A percentile compares a stretch with the other conserved stretches of the same genome.
Evolutionary conservation across 64 coral and sea anemone species (phyloP).

Genomic region (Pocillopora verrucosa): DNA sequence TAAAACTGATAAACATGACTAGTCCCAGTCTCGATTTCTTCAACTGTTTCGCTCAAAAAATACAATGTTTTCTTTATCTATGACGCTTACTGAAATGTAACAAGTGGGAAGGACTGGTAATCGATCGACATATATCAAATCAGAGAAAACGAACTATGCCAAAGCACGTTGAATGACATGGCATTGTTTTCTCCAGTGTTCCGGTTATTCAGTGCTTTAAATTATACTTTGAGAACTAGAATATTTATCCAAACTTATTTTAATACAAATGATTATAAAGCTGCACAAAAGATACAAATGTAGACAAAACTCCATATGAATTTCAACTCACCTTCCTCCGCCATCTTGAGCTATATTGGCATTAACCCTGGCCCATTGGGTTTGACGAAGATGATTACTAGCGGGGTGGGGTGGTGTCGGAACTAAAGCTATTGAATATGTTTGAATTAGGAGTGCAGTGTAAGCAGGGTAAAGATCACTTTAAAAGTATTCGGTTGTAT

Average conservation of each 20-base stretch:
- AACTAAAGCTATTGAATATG: no score
- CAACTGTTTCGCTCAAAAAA: neutral
- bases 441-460: no score
- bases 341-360: slow-evolving; percentile 13
- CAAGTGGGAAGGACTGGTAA: neutral
- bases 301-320: neutral
- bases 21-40: neutral
- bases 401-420: neutral
- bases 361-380: neutral
- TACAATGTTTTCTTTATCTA: neutral
- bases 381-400: neutral
- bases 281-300: neutral
- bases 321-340: slow-evolving; percentile 29
- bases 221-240: neutral
- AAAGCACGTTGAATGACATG: neutral
- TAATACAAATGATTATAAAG: neutral
- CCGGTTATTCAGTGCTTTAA: neutral
- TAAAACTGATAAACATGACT: no score
- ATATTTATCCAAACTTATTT: neutral
- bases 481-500: no score
- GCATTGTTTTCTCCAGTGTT: neutral
- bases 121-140: neutral
- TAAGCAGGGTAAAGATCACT: no score
- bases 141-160: neutral
- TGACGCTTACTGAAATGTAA: neutral